These are phyloP conservation scores for Perca flavescens DNA, from an alignment of 2,113 vertebrate species.

Conservation along the genomic window DNA sequence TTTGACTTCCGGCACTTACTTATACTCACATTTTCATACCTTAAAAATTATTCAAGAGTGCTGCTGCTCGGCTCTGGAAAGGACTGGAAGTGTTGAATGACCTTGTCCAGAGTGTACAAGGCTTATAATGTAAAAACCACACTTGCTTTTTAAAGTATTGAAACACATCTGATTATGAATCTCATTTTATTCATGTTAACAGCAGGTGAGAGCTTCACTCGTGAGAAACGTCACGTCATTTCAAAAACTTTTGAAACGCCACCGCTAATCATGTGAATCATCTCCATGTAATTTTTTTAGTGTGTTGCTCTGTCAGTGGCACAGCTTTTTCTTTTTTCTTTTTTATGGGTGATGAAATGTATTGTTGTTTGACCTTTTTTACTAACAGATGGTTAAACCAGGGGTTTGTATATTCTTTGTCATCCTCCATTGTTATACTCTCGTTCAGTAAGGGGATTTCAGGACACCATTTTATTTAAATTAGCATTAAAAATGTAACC, in stretches of 20 bases:
- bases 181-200: not conserved
- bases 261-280: slow-evolving; percentile 18
- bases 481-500: slow-evolving; percentile 46
- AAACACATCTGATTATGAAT: slow-evolving; percentile 13
- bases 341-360: slow-evolving; percentile 13
- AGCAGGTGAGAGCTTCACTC: not conserved
- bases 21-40: not conserved
- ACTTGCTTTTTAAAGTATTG: not conserved
- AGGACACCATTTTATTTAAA: slow-evolving; percentile 37
- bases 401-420: slow-evolving; percentile 26
- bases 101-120: not conserved
- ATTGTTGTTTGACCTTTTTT: slow-evolving; percentile 35
- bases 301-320: not conserved
- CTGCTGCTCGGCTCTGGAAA: not conserved
- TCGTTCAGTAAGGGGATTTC: not conserved
- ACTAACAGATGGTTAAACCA: slow-evolving; percentile 51
- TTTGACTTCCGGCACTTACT: not conserved
- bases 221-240: slow-evolving; percentile 1
- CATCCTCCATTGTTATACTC: not conserved
- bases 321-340: slow-evolving; percentile 15
- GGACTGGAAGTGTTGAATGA: not conserved
- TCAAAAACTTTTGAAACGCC: slow-evolving; percentile 21
- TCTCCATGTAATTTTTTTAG: not conserved
- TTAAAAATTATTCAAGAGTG: slow-evolving; percentile 18
- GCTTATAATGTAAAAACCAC: slow-evolving; percentile 17